Evolutionary conservation across 2,888 invertebrate genomes (phyloP).

Genomic region (Reticulitermes lucifugus): DNA sequence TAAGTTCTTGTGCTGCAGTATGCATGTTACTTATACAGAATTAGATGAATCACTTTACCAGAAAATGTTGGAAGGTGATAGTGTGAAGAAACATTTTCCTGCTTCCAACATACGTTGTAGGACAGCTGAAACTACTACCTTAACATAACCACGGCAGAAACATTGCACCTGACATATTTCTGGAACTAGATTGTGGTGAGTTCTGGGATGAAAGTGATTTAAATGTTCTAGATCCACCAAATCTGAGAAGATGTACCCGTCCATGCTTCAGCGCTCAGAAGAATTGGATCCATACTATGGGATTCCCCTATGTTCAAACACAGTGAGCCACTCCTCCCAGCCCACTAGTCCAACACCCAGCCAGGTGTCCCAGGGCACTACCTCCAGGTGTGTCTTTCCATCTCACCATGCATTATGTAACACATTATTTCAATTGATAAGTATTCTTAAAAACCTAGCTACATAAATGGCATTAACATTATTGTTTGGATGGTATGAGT

Average conservation of each 20-base stretch:
- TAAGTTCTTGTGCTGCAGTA: too few relatives aligned
- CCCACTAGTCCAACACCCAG: conserved; percentile 79
- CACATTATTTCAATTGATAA: neutral
- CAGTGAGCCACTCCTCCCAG: conserved; percentile 71
- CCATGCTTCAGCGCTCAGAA: conserved; percentile 86
- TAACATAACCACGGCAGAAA: neutral
- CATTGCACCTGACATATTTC: neutral
- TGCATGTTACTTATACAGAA: neutral
- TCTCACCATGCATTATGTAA: neutral
- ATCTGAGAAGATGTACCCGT: conserved; percentile 94
- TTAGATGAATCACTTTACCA: too few relatives aligned
- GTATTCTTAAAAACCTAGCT: neutral
- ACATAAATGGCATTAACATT: too few relatives aligned
- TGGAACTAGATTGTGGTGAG: neutral
- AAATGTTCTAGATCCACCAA: conserved; percentile 82
- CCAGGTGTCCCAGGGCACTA: conserved; percentile 58
- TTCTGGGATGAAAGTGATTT: conserved; percentile 54
- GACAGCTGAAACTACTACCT: neutral
- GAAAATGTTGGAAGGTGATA: neutral
- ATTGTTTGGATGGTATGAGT: too few relatives aligned
- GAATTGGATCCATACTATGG: conserved; percentile 90
- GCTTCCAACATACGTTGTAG: neutral
- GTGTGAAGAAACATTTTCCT: neutral
- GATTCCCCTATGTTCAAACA: conserved; percentile 71
- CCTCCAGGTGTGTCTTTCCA: conserved; percentile 55